Base-by-base conservation (phyloP, 92 coral and sea anemone genomes). In the Porites cylindrica region DNA sequence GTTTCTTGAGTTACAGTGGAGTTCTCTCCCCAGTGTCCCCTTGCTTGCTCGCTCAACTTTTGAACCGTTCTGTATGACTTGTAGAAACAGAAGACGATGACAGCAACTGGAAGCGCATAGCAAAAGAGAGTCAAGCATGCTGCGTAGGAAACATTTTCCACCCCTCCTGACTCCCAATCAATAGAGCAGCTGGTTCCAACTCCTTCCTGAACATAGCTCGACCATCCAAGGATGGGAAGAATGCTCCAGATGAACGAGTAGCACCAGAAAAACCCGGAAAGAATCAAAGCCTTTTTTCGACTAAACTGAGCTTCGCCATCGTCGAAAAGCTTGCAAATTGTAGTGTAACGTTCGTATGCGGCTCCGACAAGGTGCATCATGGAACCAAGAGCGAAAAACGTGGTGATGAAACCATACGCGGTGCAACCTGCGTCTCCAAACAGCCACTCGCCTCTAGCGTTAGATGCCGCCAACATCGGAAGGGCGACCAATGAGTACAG, bases 101-200 rank as follows among this genome's bases (percentile, higher is more conserved):
- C 70, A 56, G 70, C 1, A 12, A 77, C 82, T 0, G 89, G 89
- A 3, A 85, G 47, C 5, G 76, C 50, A 68, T 77, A 85, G 61
- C 89, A 85, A 2, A 26, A 58, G 13, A 66, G n/a, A 10, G 52
- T 76, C 24, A 85, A 75, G 21, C 67, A 66, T 14, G 77, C 10
- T 13, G 76, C 75, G 29, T 52, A 85, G 2, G 83, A 24, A 10
- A 65, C 20, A 51, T 52, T 16, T 12, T 38, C 47, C 3, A 20
- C 17, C 7, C 20, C 68, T 66, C 47, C 47, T 7, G 89, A 85
- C 51, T 53, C 66, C 89, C 89, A 85, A 26, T 26, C 24, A 7
- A 76, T 72, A 1, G 89, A 77, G 23, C 89, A 85, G 70, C 89
- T 85, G 5, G 89, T 85, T 11, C 89, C 89, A n/a, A 85, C 29